Conservation (phyloP, 2,113 vertebrate species). For the Dolichotis patagonum region DNA sequence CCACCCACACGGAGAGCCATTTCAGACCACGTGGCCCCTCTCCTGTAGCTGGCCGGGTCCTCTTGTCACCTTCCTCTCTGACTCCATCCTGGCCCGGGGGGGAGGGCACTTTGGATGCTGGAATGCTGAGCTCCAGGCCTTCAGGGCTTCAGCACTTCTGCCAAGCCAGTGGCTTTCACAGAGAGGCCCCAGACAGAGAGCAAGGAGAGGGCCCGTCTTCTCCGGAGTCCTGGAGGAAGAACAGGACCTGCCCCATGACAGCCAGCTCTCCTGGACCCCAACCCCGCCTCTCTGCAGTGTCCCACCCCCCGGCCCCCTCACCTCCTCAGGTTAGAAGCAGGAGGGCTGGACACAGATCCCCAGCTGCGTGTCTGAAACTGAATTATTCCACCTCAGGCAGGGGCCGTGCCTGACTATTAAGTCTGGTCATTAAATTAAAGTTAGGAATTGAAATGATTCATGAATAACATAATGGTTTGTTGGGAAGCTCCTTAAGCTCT, state of each 20-base stretch:
- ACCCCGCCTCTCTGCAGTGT: rapidly evolving
- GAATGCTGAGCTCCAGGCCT: not conserved
- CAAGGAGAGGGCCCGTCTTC: not conserved
- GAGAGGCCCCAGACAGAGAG: not conserved
- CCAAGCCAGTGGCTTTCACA: not conserved
- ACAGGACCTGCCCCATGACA: not conserved
- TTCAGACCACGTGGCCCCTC: not conserved
- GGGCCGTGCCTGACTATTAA: constrained; percentile 54
- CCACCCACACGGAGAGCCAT: no score
- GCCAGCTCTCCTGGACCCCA: not conserved
- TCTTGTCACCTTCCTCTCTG: not conserved
- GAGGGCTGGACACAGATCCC: not conserved
- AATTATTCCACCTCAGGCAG: constrained; percentile 43
- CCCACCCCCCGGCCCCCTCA: not conserved
- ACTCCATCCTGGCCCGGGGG: not conserved
- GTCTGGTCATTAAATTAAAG: constrained; percentile 76
- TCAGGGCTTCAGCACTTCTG: not conserved
- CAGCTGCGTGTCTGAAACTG: not conserved
- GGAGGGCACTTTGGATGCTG: not conserved
- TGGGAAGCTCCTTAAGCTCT: constrained; percentile 76
- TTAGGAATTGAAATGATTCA: constrained; percentile 69
- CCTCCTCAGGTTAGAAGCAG: not conserved
- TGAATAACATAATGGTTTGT: constrained; percentile 77
- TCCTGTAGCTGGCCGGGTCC: rapidly evolving
- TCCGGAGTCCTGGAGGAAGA: not conserved